Conservation (phyloP, 92 coral and sea anemone species). For the Montipora capitata region DNA sequence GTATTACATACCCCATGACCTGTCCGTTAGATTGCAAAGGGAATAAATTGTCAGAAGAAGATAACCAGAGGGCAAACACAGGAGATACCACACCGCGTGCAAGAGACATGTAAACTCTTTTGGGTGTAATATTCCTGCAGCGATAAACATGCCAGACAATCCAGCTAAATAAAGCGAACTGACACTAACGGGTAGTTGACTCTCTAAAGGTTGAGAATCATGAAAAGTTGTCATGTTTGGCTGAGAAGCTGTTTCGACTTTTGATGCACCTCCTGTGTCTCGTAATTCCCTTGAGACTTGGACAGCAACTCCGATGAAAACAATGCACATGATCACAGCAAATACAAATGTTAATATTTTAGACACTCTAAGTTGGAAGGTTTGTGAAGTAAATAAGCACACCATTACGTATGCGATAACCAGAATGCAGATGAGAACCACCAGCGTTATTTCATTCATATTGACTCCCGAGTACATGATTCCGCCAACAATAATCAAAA, state of each 20-base stretch:
- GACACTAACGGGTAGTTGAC: conserved; percentile 54
- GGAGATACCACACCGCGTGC: conserved; percentile 75
- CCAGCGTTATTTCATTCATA: conserved; percentile 36
- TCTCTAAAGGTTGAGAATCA: conserved; percentile 30
- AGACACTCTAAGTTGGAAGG: conserved; percentile 71
- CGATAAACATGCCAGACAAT: conserved; percentile 55
- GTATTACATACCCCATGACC: conserved; percentile 77
- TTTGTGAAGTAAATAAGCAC: conserved; percentile 58
- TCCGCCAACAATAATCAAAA: conserved; percentile 70
- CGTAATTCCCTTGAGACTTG: conserved; percentile 64
- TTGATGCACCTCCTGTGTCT: conserved; percentile 10
- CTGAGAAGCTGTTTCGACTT: conserved; percentile 1
- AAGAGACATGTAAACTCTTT: conserved; percentile 66
- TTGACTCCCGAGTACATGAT: conserved; percentile 53
- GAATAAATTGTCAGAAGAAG: conserved; percentile 70
- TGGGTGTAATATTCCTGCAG: conserved; percentile 70
- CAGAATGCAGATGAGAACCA: conserved; percentile 33
- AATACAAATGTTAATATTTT: conserved; percentile 73
- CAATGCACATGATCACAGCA: conserved; percentile 77
- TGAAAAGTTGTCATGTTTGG: conserved; percentile 15
- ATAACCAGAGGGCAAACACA: conserved; percentile 72
- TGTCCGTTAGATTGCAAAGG: conserved; percentile 72
- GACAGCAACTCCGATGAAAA: conserved; percentile 69
- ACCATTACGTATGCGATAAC: conserved; percentile 31
- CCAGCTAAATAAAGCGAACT: conserved; percentile 74